Base-by-base conservation (phyloP, 1,140 invertebrate species). In the Drosophila parabipectinata region DNA sequence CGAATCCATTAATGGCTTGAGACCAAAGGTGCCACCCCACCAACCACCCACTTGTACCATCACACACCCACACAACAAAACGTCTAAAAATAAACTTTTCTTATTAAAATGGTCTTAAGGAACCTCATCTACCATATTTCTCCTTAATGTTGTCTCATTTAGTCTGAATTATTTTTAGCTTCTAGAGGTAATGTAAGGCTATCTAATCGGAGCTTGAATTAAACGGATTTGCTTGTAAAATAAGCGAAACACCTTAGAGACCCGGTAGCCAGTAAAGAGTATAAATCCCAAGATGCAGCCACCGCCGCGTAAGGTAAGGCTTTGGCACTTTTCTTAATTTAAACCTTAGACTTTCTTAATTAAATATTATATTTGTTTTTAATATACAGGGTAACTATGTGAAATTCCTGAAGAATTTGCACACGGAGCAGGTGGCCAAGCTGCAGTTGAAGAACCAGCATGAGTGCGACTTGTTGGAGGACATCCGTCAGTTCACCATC, bases 401-500 rank as follows among this genome's bases (percentile, higher is more conserved):
- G 79, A 98, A 97, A 93, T 98, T 96, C 93, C 94, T 98, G 66
- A 97, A 97, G 93, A 97, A 97, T 93, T 94, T 98, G 51, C 98
- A 99, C 92, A 94, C 95, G 55, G 98, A 99, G 92, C 98, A 99
- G 93, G 94, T 98, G 52, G 95, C 96, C 5, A 98, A 98, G 93
- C 94, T 99, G 72, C 96, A 98, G 91, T 94, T 96, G 26, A 99
- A 99, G 92, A 98, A 98, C 92, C 98, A 98, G 92, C 97, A 98
- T 93, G 98, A 99, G 91, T 98, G 97, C 93, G 98, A 99, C 92
- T 93, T 99, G 62, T 93, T 99, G 48, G 98, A 99, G 93, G 98
- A 98, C 91, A 96, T 99, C 52, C 95, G 97, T 93, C 97, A 95
- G 87, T 99, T 98, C 92, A 96, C 96, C 39, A 95, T 98, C 88